phyloP scores from a whole-genome alignment of 2,113 vertebrate genomes.

The Pavo muticus region DNA sequence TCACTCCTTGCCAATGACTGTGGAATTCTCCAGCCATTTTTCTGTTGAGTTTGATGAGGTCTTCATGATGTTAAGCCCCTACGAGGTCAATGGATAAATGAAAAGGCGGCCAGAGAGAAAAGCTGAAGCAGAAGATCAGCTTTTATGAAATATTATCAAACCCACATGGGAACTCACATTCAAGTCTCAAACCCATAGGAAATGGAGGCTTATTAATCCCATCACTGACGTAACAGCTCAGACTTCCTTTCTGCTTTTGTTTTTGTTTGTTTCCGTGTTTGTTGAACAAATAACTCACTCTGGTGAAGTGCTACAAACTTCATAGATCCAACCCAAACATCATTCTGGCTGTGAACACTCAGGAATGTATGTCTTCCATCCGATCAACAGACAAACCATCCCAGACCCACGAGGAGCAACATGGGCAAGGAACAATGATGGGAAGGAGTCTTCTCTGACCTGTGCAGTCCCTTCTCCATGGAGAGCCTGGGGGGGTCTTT shows the following conservation, averaged over 20 bases:
- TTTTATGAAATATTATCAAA: slow-evolving; percentile 68
- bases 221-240: slow-evolving; percentile 12
- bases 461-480: not conserved
- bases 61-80: slow-evolving; percentile 66
- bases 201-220: slow-evolving; percentile 17
- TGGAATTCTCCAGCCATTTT: slow-evolving; percentile 49
- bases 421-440: not conserved
- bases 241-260: not conserved
- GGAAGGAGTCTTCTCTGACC: not conserved
- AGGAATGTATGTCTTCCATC: slow-evolving; percentile 19
- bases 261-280: slow-evolving; percentile 58
- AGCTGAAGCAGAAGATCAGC: slow-evolving; percentile 40
- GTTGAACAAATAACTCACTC: slow-evolving; percentile 33
- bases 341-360: not conserved
- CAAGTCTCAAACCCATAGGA: slow-evolving; percentile 47
- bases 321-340: slow-evolving; percentile 39
- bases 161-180: slow-evolving; percentile 42
- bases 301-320: slow-evolving; percentile 19
- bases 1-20: slow-evolving; percentile 56
- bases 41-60: slow-evolving; percentile 32
- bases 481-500: not conserved
- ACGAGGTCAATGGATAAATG: slow-evolving; percentile 28
- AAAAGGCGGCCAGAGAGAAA: slow-evolving; percentile 38
- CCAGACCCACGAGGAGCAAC: not conserved
- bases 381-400: not conserved